Evolutionary conservation across 2,797 vertebrate genomes (phyloP).

Genomic region (Bradypodion ventrale): DNA sequence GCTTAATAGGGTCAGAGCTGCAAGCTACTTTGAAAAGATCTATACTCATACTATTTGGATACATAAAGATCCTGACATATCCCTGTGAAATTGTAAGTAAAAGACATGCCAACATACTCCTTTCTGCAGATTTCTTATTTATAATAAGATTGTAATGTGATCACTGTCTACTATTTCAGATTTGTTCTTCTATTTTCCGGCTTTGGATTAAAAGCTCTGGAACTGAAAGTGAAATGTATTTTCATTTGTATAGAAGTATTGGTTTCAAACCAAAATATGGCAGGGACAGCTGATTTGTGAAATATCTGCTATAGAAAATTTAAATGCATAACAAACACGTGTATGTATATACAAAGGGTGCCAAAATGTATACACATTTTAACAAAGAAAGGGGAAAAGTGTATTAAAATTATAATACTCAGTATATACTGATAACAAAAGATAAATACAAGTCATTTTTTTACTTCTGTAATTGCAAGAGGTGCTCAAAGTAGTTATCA

Average conservation of each 20-base stretch:
- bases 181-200: neutral
- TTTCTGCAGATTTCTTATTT: neutral
- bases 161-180: neutral
- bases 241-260: neutral
- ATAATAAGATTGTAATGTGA: neutral
- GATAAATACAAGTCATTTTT: too few species aligned
- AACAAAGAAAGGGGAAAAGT: too few species aligned
- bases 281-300: neutral
- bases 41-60: neutral
- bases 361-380: too few species aligned
- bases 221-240: neutral
- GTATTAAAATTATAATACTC: too few species aligned
- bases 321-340: neutral
- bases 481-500: too few species aligned
- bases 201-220: neutral
- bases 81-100: neutral
- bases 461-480: too few species aligned
- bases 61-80: neutral
- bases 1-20: neutral
- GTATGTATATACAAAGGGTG: too few species aligned
- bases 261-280: neutral
- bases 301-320: neutral
- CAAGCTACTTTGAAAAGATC: neutral
- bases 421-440: too few species aligned
- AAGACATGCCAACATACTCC: neutral